phyloP scores from a whole-genome alignment of 2,797 vertebrate species.

The Characodon lateralis region DNA sequence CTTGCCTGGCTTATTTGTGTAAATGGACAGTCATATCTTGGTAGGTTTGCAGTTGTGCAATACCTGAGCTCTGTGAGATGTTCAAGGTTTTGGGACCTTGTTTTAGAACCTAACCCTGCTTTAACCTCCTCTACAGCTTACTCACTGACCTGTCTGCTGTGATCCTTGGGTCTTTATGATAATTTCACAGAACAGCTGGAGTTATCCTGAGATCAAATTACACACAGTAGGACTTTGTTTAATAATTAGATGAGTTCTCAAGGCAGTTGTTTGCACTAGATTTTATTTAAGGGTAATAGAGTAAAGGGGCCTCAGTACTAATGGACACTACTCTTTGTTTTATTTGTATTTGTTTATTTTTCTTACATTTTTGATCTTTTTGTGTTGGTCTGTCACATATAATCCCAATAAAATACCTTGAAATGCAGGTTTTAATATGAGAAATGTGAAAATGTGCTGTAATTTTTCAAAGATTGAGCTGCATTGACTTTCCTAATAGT shows the following conservation, averaged over 20 bases:
- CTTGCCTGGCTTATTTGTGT: too few species aligned
- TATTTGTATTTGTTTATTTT: not conserved
- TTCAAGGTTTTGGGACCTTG: too few species aligned
- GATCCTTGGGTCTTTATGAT: not conserved
- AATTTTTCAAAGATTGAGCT: constrained; percentile 19
- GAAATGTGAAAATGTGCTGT: not conserved
- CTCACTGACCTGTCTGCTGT: too few species aligned
- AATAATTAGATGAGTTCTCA: too few species aligned
- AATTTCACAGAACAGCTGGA: not conserved
- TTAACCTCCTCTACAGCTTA: too few species aligned
- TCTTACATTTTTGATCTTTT: not conserved
- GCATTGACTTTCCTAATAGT: constrained; percentile 13
- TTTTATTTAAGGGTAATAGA: not conserved
- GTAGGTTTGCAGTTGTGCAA: too few species aligned
- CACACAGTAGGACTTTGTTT: too few species aligned
- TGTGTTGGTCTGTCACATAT: not conserved
- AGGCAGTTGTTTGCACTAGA: too few species aligned
- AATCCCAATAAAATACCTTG: not conserved
- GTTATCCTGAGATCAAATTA: too few species aligned
- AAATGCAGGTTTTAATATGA: not conserved
- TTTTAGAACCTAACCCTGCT: too few species aligned
- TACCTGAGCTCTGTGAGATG: too few species aligned
- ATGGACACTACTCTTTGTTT: not conserved
- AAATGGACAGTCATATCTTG: too few species aligned
- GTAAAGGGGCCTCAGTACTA: not conserved